Evolutionary conservation across 1,140 invertebrate species (phyloP).

Genomic region (Cotesia vestalis): DNA sequence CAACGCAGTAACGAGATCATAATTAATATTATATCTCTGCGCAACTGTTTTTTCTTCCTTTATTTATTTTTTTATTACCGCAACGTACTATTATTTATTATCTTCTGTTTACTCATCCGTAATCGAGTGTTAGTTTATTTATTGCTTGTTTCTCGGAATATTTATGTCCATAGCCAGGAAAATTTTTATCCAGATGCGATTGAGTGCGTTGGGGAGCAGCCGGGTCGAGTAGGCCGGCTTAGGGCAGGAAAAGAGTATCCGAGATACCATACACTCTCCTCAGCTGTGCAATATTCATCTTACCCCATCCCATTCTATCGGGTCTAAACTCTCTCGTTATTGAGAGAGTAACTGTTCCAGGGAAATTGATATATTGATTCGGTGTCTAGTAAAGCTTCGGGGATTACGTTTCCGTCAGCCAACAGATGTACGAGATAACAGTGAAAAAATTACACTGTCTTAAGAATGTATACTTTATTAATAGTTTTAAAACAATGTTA

Average conservation of each 20-base stretch:
- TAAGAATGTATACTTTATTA: background rate
- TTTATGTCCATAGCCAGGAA: background rate
- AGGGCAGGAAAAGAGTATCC: background rate
- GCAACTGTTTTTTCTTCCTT: constrained; percentile 13
- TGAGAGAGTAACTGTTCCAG: constrained; percentile 20
- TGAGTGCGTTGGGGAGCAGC: constrained; percentile 6
- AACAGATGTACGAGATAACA: too few species aligned
- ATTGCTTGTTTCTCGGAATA: too few species aligned
- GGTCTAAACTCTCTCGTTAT: constrained; percentile 14
- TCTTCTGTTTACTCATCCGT: too few species aligned
- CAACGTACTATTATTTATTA: background rate
- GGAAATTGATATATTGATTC: constrained; percentile 32
- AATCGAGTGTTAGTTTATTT: too few species aligned
- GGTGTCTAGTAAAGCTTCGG: constrained; percentile 15
- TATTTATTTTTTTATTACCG: background rate
- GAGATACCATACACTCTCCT: constrained; percentile 18
- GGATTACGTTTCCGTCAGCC: constrained; percentile 1
- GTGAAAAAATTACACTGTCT: background rate
- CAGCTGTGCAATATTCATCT: constrained; percentile 31
- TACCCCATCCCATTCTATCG: background rate
- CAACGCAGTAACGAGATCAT: constrained; percentile 53
- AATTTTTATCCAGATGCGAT: constrained; percentile 18
- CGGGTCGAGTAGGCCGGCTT: background rate
- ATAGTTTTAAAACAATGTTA: too few species aligned
- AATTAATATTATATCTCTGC: constrained; percentile 55